These are phyloP conservation scores for Rhynchopsitta pachyrhyncha DNA, from an alignment of 2,113 vertebrate species.

Conservation along the genomic window DNA sequence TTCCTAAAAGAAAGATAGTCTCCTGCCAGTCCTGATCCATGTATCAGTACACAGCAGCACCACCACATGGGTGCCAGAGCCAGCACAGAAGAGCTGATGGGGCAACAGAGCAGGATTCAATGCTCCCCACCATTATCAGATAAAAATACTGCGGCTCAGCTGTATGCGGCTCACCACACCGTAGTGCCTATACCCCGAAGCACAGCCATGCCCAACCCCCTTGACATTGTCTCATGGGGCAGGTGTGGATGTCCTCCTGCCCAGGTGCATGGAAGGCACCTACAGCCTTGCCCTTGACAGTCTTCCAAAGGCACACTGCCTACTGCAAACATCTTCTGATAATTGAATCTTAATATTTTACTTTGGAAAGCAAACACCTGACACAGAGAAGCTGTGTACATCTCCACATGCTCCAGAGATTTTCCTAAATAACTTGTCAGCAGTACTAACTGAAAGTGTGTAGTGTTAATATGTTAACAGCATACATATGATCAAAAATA, in stretches of 20 bases:
- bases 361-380: constrained; percentile 39
- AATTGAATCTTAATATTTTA: neutral
- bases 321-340: neutral
- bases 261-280: neutral
- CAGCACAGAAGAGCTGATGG: neutral
- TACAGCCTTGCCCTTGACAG: neutral
- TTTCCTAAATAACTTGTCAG: constrained; percentile 35
- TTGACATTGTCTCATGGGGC: fast-evolving
- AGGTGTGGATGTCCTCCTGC: neutral
- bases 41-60: neutral
- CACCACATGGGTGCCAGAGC: neutral
- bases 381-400: neutral
- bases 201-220: fast-evolving
- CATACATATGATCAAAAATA: neutral
- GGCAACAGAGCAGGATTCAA: neutral
- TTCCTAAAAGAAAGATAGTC: neutral
- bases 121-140: neutral
- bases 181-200: fast-evolving
- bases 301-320: neutral
- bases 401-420: constrained; percentile 14
- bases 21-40: neutral
- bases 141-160: neutral
- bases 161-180: fast-evolving
- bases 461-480: neutral
- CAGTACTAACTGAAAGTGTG: neutral